These are phyloP conservation scores for Tachina fera DNA, from an alignment of 2,888 invertebrate genomes.

Conservation along the genomic window DNA sequence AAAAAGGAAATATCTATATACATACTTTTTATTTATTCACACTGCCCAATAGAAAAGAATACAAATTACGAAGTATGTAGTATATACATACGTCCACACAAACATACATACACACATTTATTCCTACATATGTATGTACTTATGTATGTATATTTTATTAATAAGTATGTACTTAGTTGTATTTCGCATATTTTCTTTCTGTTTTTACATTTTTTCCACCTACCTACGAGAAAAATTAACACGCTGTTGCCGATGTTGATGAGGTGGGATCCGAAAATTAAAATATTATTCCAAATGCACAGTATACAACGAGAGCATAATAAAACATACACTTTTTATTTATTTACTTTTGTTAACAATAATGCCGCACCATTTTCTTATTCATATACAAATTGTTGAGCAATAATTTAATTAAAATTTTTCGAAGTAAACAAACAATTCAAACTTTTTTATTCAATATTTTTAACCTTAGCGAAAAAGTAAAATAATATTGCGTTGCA, in stretches of 20 bases:
- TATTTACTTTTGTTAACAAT: neutral
- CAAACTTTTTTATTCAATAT: neutral
- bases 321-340: neutral
- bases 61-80: neutral
- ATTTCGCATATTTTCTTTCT: neutral
- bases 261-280: conserved; percentile 2
- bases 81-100: neutral
- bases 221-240: conserved; percentile 44
- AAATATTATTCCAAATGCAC: conserved; percentile 16
- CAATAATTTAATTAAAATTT: neutral
- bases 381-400: neutral
- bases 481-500: conserved; percentile 46
- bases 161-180: neutral
- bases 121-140: neutral
- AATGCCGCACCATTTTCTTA: neutral
- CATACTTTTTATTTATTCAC: too few species aligned
- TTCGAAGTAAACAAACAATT: neutral
- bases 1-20: too few species aligned
- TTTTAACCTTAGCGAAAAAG: neutral
- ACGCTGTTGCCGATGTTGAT: conserved; percentile 22
- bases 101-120: neutral
- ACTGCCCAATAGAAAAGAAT: neutral
- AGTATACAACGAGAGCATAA: neutral
- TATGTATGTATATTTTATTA: neutral
- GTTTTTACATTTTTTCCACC: conserved; percentile 29